Conservation (phyloP, 1,140 invertebrate species). For the Lutraria rhynchaena region DNA sequence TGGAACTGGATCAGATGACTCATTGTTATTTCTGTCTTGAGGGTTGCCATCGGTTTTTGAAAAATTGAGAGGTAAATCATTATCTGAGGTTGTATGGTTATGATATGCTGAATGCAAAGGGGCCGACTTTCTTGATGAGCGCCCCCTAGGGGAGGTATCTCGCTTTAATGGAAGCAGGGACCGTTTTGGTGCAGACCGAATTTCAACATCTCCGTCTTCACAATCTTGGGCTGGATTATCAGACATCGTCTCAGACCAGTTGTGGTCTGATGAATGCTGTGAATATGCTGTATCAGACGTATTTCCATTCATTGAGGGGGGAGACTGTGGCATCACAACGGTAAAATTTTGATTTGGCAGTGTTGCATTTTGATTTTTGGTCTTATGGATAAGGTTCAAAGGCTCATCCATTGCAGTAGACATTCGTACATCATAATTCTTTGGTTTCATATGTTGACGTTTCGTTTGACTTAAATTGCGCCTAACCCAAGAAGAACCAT, state of each 20-base stretch:
- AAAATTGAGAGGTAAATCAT: conserved; percentile 51
- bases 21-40: conserved; percentile 44
- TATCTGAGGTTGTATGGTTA: conserved; percentile 43
- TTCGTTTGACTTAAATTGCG: conserved; percentile 17
- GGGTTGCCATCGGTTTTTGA: conserved; percentile 28
- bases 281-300: conserved; percentile 19
- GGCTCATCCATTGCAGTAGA: background rate
- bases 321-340: conserved; percentile 77
- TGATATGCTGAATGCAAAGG: conserved; percentile 29
- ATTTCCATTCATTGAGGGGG: conserved; percentile 44
- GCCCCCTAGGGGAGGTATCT: conserved; percentile 41
- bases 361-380: conserved; percentile 34
- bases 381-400: conserved; percentile 27
- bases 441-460: background rate
- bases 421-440: background rate
- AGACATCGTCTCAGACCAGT: conserved; percentile 60
- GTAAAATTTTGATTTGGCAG: conserved; percentile 67
- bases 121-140: conserved; percentile 7
- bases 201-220: conserved; percentile 59
- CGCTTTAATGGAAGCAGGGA: conserved; percentile 58
- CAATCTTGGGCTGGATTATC: conserved; percentile 50
- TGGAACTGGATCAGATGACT: conserved; percentile 2
- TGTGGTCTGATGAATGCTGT: conserved; percentile 46
- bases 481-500: conserved; percentile 26
- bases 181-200: conserved; percentile 69